These are phyloP conservation scores for Chrysolina oricalcia DNA, from an alignment of 2,888 invertebrate species.

Conservation along the genomic window DNA sequence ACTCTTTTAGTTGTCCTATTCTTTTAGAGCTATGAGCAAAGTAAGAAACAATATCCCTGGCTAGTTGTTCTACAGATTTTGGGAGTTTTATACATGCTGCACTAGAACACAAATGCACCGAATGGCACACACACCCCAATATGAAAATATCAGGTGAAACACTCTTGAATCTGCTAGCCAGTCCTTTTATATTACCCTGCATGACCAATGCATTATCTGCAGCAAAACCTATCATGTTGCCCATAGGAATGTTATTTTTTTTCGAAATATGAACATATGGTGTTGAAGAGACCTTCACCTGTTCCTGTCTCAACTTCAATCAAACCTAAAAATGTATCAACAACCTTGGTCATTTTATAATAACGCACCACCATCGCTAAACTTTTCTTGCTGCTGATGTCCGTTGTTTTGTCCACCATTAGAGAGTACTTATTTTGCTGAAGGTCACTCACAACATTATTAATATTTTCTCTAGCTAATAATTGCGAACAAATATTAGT, in stretches of 20 bases:
- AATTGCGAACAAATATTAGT: not conserved
- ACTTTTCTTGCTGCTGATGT: slow-evolving; percentile 4
- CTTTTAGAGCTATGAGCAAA: slow-evolving; percentile 20
- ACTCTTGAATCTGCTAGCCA: slow-evolving; percentile 47
- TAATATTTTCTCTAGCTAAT: slow-evolving; percentile 2
- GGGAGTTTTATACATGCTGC: slow-evolving; percentile 12
- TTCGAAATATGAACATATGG: not conserved
- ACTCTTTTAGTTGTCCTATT: not conserved
- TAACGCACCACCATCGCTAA: slow-evolving; percentile 14
- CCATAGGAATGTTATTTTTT: slow-evolving; percentile 6
- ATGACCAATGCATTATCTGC: slow-evolving; percentile 59
- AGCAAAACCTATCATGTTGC: slow-evolving; percentile 58
- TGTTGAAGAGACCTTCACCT: slow-evolving; percentile 24
- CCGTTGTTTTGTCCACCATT: slow-evolving; percentile 14
- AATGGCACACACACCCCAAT: slow-evolving; percentile 49
- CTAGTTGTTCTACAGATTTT: not conserved
- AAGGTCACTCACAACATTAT: slow-evolving; percentile 1
- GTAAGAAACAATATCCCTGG: slow-evolving; percentile 18
- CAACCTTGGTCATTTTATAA: not conserved
- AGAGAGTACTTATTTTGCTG: slow-evolving; percentile 2
- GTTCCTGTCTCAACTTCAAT: slow-evolving; percentile 15
- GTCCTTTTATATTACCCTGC: slow-evolving; percentile 53
- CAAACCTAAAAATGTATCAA: slow-evolving; percentile 22
- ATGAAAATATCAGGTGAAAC: slow-evolving; percentile 53
- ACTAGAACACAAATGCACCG: slow-evolving; percentile 13